Conservation (phyloP, 2,797 vertebrate species). For the Triplophysa yarkandensis region DNA sequence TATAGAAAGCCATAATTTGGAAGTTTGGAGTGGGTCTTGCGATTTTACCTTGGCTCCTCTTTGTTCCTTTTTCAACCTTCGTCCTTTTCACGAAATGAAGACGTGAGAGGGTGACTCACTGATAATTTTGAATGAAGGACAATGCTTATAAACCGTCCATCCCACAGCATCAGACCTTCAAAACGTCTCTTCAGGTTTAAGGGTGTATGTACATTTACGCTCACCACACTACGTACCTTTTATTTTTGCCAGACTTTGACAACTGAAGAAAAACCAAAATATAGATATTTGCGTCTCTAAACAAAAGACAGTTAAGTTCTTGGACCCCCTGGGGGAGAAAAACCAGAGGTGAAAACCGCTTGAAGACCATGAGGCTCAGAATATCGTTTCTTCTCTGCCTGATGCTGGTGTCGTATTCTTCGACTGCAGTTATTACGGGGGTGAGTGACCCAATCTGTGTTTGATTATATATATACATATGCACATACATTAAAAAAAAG, state of each 20-base stretch:
- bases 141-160: constrained; percentile 70
- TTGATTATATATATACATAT: no score
- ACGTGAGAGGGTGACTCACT: constrained; percentile 70
- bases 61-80: constrained; percentile 23
- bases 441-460: constrained; percentile 65
- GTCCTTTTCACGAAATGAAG: constrained; percentile 44
- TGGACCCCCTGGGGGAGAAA: constrained; percentile 45
- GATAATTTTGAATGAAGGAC: constrained; percentile 65
- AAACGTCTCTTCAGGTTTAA: constrained; percentile 50
- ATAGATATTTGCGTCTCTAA: neutral
- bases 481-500: no score
- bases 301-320: constrained; percentile 45
- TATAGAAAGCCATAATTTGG: neutral
- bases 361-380: constrained; percentile 69
- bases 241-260: constrained; percentile 12
- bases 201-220: constrained; percentile 1
- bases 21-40: neutral
- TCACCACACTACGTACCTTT: constrained; percentile 1
- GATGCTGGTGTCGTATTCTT: constrained; percentile 68
- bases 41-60: constrained; percentile 16
- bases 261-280: constrained; percentile 4
- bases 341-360: constrained; percentile 32
- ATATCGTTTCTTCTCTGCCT: constrained; percentile 65
- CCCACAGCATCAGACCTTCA: constrained; percentile 38
- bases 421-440: constrained; percentile 78